Evolutionary conservation across 37 sponge, comb jelly and placozoan genomes (phyloP), one percentile per base, ranked within the genome.

Genomic region (Lycopodina hypogea): DNA sequence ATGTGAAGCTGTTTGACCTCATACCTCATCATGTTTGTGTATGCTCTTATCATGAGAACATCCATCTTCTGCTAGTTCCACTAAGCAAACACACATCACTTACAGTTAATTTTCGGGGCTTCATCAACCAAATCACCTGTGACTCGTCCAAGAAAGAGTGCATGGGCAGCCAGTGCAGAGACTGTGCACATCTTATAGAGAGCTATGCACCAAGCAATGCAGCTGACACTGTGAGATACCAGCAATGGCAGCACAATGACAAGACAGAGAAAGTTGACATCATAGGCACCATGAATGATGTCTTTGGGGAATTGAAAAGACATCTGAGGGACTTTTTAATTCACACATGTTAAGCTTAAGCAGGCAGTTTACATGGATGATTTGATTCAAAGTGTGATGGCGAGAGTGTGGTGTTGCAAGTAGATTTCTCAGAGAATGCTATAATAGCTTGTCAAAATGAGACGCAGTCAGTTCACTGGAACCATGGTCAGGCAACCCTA

Each of bases 381-480:
- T 21, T 22, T 71, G 71, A 58, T 38, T 58, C 62, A 23, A 40
- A 33, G 18, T 81, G 81, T 45, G 73, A 81, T 70, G 62, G 72
- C 9, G 55, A 81, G 39, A 56, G 30, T 24, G 61, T 71, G 11
- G 81, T 81, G 71, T 59, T 81, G 17, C 81, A 81, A 58, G 73
- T 81, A n/a, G 81, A 81, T 56, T 81, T 81, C 37, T 81, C 81
- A 1, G 81, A 81, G 41, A 81, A 81, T 56, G 81, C 81, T 36
- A 71, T 24, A 23, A 71, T 70, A n/a, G n/a, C n/a, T n/a, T 57
- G 42, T 33, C 52, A 38, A 71, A 56, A 60, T 24, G 66, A 81
- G 56, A 57, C 71, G 3, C 81, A 69, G 28, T 53, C 81, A 53
- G 81, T 62, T 26, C 83, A 82, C 55, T 82, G 83, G 83, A 17